phyloP scores from a whole-genome alignment of 2,888 invertebrate species.

The Siphlonurus alternatus region DNA sequence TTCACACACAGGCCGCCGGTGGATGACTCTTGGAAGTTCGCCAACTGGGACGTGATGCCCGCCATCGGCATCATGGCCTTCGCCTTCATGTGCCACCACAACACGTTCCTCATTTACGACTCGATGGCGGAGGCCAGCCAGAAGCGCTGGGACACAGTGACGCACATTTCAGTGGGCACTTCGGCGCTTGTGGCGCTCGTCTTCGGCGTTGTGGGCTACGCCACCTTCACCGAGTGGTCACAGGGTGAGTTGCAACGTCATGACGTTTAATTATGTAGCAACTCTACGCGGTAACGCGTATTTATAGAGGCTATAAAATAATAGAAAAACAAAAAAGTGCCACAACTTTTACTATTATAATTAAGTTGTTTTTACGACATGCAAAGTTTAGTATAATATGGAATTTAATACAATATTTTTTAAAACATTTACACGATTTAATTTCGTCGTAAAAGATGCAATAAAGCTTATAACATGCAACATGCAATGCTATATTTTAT shows the following conservation, averaged over 20 bases:
- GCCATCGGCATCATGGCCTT: conserved; percentile 74
- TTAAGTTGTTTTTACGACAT: background rate
- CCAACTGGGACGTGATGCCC: conserved; percentile 53
- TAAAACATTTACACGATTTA: too few relatives aligned
- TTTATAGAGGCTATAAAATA: too few relatives aligned
- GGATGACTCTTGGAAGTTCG: conserved; percentile 50
- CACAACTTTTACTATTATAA: too few relatives aligned
- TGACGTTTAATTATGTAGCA: background rate
- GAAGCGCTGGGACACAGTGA: conserved; percentile 62
- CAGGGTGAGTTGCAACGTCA: conserved; percentile 46
- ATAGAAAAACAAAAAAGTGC: too few relatives aligned
- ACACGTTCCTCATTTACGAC: conserved; percentile 66
- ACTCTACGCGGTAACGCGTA: too few relatives aligned
- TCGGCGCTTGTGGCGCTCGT: conserved; percentile 52
- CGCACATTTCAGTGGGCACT: conserved; percentile 58
- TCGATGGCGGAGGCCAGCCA: conserved; percentile 59
- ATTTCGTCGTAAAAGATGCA: too few relatives aligned
- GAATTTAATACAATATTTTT: too few relatives aligned
- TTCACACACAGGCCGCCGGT: conserved; percentile 44
- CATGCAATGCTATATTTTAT: too few relatives aligned
- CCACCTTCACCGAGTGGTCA: conserved; percentile 58
- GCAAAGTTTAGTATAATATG: background rate
- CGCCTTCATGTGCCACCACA: conserved; percentile 85
- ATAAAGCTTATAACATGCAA: too few relatives aligned
- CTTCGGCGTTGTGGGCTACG: conserved; percentile 63